Evolutionary conservation across 1,140 invertebrate species (phyloP).

Genomic region (Drosophila nikananu): DNA sequence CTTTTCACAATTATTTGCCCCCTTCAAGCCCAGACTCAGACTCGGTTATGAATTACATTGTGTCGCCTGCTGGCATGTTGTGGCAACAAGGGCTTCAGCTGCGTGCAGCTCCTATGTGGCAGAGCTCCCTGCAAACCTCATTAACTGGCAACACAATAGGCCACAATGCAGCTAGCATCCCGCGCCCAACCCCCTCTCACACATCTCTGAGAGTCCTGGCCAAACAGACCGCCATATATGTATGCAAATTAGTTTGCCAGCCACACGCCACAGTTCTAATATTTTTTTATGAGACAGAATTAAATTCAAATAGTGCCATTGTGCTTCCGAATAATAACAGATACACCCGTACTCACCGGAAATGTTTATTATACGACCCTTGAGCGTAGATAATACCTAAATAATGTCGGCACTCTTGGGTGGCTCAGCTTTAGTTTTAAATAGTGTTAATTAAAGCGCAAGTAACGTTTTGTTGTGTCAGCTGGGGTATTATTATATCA

Average conservation of each 20-base stretch:
- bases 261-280: slow-evolving; percentile 34
- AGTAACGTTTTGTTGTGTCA: neutral
- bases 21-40: slow-evolving; percentile 8
- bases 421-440: neutral
- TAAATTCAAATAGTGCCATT: slow-evolving; percentile 26
- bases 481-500: neutral
- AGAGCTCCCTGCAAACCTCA: slow-evolving; percentile 29
- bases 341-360: slow-evolving; percentile 19
- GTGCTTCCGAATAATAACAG: slow-evolving; percentile 10
- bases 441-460: slow-evolving; percentile 5
- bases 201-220: neutral
- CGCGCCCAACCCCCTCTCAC: neutral
- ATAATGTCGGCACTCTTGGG: slow-evolving; percentile 3
- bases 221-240: slow-evolving; percentile 24
- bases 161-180: slow-evolving; percentile 9
- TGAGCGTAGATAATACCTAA: slow-evolving; percentile 6
- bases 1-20: slow-evolving; percentile 21
- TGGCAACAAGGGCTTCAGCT: slow-evolving; percentile 30
- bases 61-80: slow-evolving; percentile 26
- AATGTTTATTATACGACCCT: slow-evolving; percentile 13
- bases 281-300: slow-evolving; percentile 54
- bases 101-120: neutral
- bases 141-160: slow-evolving; percentile 45
- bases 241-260: slow-evolving; percentile 44
- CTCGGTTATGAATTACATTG: slow-evolving; percentile 39